Evolutionary conservation across 2,797 vertebrate genomes (phyloP), one percentile per base, ranked within the genome.

Genomic region (Cyprinodon diabolis): DNA sequence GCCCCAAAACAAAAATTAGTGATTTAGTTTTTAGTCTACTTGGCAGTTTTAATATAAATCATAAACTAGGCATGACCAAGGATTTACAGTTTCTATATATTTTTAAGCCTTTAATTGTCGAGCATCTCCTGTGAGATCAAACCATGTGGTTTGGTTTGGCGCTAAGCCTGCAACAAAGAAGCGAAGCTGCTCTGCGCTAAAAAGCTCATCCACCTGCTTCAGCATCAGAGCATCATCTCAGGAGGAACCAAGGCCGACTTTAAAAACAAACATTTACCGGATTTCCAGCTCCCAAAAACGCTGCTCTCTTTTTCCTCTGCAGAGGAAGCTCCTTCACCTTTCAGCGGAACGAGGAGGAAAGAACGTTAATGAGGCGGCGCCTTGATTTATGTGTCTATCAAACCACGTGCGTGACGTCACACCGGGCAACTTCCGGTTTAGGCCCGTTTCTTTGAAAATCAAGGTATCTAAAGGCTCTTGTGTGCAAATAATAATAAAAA

Each of bases 361-460:
- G 84, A 11, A 0, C 0, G 75, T 12, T 45, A 23, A 51, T 0
- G 58, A n/a, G 7, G 71, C 71, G 13, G 74, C 5, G 78, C 71
- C 74, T 30, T 76, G 3, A 87, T 92, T 92, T 93, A 94, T 92
- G 0, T 14, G 76, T 10, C 90, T 7, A 85, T 80, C 74, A 79
- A 82, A 93, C 90, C 93, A 94, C 93, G 93, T 94, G 93, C 68
- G 82, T 78, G 37, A 11, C 78, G 62, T 69, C 74, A 66, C n/a
- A 6, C 1, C 68, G 25, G 2, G 9, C 56, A 15, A 54, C 91
- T 92, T 94, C 93, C 93, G 91, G 92, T 57, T 90, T 68, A 54
- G 51, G 19, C 6, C 13, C 5, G 25, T 30, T 49, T 0, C 25
- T 49, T 1, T 37, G 15, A 30, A 60, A 60, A 37, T 35, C 30